Evolutionary conservation across 2,113 vertebrate genomes (phyloP).

Genomic region (Zosterops borbonicus): DNA sequence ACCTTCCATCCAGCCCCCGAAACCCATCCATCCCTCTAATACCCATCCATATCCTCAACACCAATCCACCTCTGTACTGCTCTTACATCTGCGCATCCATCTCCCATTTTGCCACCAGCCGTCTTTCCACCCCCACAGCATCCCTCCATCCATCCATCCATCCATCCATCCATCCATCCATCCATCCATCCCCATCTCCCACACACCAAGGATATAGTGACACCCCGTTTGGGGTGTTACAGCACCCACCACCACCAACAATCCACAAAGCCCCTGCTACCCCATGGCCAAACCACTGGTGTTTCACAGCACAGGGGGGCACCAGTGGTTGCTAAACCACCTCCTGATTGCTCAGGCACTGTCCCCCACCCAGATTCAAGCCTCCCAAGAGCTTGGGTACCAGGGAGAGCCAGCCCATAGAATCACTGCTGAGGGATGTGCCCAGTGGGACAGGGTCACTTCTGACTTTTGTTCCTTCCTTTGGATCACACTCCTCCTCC

Average conservation of each 20-base stretch:
- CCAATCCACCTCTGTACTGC: neutral
- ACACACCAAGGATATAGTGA: neutral
- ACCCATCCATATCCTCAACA: neutral
- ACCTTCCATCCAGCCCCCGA: neutral
- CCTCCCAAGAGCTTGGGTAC: neutral
- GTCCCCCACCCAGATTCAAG: rapidly evolving
- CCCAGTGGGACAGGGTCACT: neutral
- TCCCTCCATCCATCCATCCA: neutral
- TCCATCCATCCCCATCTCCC: neutral
- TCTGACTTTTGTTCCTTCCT: neutral
- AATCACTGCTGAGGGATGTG: neutral
- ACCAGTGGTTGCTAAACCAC: neutral
- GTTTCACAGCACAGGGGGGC: neutral
- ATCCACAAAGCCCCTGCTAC: neutral
- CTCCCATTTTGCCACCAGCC: neutral
- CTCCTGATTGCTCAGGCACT: neutral
- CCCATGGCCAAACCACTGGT: neutral
- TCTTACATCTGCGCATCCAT: neutral
- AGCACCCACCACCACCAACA: neutral
- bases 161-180: neutral
- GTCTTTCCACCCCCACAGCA: too few species aligned
- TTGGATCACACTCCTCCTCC: neutral
- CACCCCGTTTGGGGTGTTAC: neutral
- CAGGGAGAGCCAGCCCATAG: neutral
- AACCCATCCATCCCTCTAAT: neutral